Percentiles rank a stretch among this genome's conserved stretches.
These are phyloP conservation scores for Lasioglossum morio DNA, from an alignment of 2,888 invertebrate genomes.

Conservation along the genomic window DNA sequence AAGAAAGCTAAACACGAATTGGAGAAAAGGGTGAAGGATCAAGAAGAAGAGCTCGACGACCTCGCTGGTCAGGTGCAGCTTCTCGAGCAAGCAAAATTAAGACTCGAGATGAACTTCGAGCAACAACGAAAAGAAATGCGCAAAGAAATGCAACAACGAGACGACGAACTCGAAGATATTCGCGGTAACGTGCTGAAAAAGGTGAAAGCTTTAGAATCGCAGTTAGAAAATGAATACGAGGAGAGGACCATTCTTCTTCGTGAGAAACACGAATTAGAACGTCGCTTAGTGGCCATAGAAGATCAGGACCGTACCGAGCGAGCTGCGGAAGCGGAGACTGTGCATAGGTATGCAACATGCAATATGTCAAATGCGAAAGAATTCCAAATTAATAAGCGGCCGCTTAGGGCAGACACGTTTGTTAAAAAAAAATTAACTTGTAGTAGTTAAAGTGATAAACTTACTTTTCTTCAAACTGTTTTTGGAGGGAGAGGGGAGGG, in stretches of 20 bases:
- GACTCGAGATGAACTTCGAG: slow-evolving; percentile 97
- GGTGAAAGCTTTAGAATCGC: slow-evolving; percentile 95
- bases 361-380: background rate
- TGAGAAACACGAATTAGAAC: slow-evolving; percentile 96
- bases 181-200: slow-evolving; percentile 96
- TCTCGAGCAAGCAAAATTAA: slow-evolving; percentile 95
- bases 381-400: background rate
- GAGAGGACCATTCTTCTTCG: slow-evolving; percentile 94
- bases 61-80: slow-evolving; percentile 95
- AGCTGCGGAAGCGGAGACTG: slow-evolving; percentile 87
- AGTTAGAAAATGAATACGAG: slow-evolving; percentile 96
- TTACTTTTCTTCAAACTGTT: no score
- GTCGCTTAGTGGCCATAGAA: slow-evolving; percentile 92
- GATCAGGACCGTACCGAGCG: slow-evolving; percentile 91
- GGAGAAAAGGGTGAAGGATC: slow-evolving; percentile 93
- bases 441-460: no score
- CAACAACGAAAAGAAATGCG: slow-evolving; percentile 96
- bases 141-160: slow-evolving; percentile 94
- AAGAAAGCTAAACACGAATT: slow-evolving; percentile 94
- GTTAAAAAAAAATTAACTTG: no score
- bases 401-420: no score
- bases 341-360: slow-evolving; percentile 76
- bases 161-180: slow-evolving; percentile 97
- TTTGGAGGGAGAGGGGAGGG: no score
- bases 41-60: slow-evolving; percentile 98